Conservation (phyloP, 2,113 vertebrate species). For the Apaloderma vittatum region DNA sequence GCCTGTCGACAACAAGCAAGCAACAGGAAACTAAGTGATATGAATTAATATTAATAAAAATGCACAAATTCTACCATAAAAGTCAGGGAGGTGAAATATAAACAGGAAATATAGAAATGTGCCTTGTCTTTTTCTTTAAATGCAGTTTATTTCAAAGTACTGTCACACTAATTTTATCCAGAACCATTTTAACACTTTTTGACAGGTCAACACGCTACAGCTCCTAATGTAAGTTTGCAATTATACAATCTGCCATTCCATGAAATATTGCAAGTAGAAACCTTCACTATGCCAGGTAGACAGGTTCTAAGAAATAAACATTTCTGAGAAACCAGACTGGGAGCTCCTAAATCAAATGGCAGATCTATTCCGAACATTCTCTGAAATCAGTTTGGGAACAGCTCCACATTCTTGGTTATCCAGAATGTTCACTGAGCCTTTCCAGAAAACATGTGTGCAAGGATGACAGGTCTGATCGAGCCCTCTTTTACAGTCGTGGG, state of each 20-base stretch:
- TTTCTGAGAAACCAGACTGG: not conserved
- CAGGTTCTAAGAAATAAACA: not conserved
- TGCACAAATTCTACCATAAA: not conserved
- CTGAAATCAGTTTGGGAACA: not conserved
- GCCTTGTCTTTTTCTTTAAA: not conserved
- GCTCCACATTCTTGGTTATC: not conserved
- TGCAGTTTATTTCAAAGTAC: not conserved
- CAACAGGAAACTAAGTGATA: not conserved
- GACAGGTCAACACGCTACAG: not conserved
- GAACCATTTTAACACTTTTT: not conserved
- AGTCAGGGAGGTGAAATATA: not conserved
- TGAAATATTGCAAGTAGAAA: not conserved
- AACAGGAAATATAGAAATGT: not conserved
- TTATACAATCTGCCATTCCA: not conserved
- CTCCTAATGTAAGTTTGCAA: not conserved
- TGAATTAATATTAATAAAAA: not conserved
- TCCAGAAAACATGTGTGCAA: not conserved
- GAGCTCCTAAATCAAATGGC: not conserved
- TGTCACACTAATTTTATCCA: not conserved
- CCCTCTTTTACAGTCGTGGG: fast-evolving
- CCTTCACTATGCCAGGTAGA: not conserved
- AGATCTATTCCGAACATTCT: not conserved
- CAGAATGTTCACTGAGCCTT: not conserved
- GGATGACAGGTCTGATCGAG: not conserved
- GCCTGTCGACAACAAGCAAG: not conserved